Percentiles rank a stretch among this genome's conserved stretches.
Evolutionary conservation across 92 coral and sea anemone species (phyloP).

Genomic region (Bergia sp.): DNA sequence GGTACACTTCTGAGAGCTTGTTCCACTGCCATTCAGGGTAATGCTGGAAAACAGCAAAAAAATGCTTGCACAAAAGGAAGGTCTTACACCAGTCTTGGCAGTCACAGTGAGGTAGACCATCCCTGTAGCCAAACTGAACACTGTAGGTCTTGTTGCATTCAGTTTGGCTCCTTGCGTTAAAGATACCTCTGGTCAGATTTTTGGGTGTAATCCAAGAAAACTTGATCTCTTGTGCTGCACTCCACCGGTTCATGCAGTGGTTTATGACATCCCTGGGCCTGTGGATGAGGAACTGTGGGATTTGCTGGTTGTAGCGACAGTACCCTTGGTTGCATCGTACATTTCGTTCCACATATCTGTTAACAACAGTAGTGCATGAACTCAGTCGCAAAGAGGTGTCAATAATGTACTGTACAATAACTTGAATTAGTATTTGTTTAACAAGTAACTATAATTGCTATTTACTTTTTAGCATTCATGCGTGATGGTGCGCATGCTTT

Average conservation of each 20-base stretch:
- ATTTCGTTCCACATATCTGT: constrained; percentile 27
- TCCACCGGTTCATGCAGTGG: constrained; percentile 39
- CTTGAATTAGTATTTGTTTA: too few relatives aligned
- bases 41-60: constrained; percentile 8
- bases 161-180: not conserved
- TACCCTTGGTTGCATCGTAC: constrained; percentile 39
- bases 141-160: constrained; percentile 12
- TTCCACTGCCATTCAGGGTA: constrained; percentile 4
- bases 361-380: too few relatives aligned
- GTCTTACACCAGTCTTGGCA: constrained; percentile 5
- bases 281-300: constrained; percentile 53
- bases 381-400: too few relatives aligned
- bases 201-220: constrained; percentile 7
- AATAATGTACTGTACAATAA: too few relatives aligned
- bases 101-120: not conserved
- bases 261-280: constrained; percentile 50
- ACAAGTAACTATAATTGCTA: too few relatives aligned
- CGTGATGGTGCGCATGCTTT: too few relatives aligned
- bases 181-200: constrained; percentile 8
- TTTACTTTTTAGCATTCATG: too few relatives aligned
- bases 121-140: constrained; percentile 2
- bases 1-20: constrained; percentile 19
- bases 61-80: constrained; percentile 8
- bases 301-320: constrained; percentile 45
- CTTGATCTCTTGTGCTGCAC: constrained; percentile 18